Base-by-base conservation (phyloP, 2,888 invertebrate species). In the Caenorhabditis drosophilae region DNA sequence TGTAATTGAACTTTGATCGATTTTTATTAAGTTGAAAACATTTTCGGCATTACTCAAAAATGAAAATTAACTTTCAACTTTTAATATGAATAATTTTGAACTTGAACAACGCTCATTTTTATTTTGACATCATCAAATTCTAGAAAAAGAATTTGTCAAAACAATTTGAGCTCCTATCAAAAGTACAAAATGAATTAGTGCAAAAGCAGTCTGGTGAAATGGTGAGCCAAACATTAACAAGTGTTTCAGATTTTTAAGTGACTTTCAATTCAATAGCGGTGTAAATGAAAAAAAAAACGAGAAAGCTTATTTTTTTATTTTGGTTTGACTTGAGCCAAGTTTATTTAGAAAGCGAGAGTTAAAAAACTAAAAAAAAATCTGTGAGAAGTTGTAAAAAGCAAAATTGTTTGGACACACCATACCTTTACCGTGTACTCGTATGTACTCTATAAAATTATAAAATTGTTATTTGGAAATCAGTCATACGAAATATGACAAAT, bases 371-470 rank as follows among this genome's bases (percentile, higher is more conserved):
- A 9, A 31, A 31, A 31, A 12, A 31, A 31, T 9, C 7, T n/a
- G 36, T 36, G 36, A 36, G 36, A 36, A 52, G 25, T 35, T n/a
- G 9, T 6, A 41, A 41, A 15, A 31, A 31, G 31, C 31, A 31
- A 9, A n/a, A 9, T 31, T 31, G 6, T 31, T 12, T 31, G 31
- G 12, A 12, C 31, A 31, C 54, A 47, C 38, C 60, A 60, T 64
- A 73, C 73, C 73, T 73, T 50, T 41, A 35, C 73, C 73, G 57
- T 69, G 69, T 51, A 55, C 58, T 40, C 57, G 67, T 51, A 73
- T 66, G 57, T 73, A 73, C 44, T 73, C 73, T 73, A 62, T 61
- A 73, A 42, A 48, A 36, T 20, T 20, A 6, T 18, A n/a, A n/a
- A n/a, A n/a, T n/a, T n/a, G n/a, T n/a, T n/a, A n/a, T n/a, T n/a